Base-by-base conservation (phyloP, 2,113 vertebrate species). In the Paedocypris sp. region DNA sequence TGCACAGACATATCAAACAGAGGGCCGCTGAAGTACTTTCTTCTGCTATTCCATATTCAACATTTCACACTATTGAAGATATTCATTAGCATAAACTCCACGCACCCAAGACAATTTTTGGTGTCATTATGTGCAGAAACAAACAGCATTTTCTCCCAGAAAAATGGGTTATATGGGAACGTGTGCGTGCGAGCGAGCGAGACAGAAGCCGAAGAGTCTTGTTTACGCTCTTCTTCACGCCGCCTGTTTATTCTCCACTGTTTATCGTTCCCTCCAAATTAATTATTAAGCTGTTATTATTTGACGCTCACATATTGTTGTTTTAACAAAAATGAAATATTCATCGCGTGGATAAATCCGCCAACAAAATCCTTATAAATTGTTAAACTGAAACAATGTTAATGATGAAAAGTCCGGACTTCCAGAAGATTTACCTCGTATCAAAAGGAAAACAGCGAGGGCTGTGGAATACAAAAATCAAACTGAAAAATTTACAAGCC, bases 221-320 rank as follows among this genome's bases (percentile, higher is more conserved):
- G 74, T 77, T 49, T 83, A 71, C 74, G 71, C 74, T 73, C 73
- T 77, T 73, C 57, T 74, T 73, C 79, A 75, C 67, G 68, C 73
- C 74, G 60, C 53, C 49, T 74, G 75, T 77, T 75, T 78, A 68
- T 61, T 51, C 78, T 76, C 71, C 64, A 80, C 79, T 83, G 81
- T 81, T 86, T 82, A 86, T 82, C 76, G 80, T 83, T 82, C 82
- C 79, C 73, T 81, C 77, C 80, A 73, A n/a, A 85, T 87, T 80
- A 87, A 87, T 86, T 79, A 85, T 86, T 85, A 83, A 86, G 76
- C 78, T 80, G 84, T 84, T 84, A 84, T 83, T 72, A 82, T 80
- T 83, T 86, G 81, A 76, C 74, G 65, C 79, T 79, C 18, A 56
- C 72, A 84, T 82, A 85, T 82, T 86, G 85, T 87, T 85, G 77